These are phyloP conservation scores for Sinhomidia bicolor DNA, from an alignment of 2,888 invertebrate species.

Conservation along the genomic window DNA sequence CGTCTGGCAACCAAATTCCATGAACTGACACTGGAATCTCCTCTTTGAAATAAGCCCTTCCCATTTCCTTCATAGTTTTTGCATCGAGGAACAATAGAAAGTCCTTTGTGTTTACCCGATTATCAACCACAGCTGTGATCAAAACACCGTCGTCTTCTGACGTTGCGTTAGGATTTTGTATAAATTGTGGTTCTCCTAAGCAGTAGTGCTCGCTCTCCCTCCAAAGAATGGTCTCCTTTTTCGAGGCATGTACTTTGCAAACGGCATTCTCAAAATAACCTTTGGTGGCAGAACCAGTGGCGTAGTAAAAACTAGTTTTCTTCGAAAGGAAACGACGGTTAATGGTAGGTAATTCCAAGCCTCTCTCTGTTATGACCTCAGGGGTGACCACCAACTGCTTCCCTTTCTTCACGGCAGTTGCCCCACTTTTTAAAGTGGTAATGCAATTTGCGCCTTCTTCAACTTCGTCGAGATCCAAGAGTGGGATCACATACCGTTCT, in stretches of 20 bases:
- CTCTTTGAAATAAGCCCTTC: slow-evolving; percentile 81
- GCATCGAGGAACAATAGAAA: slow-evolving; percentile 82
- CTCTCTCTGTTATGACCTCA: slow-evolving; percentile 80
- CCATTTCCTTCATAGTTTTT: slow-evolving; percentile 81
- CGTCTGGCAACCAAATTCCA: slow-evolving; percentile 78
- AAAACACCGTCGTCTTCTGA: slow-evolving; percentile 83
- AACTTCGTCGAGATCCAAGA: slow-evolving; percentile 80
- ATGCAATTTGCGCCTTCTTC: slow-evolving; percentile 81
- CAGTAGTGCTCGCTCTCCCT: slow-evolving; percentile 78
- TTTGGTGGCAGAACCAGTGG: slow-evolving; percentile 81
- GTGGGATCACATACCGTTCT: slow-evolving; percentile 82
- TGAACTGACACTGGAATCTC: slow-evolving; percentile 80
- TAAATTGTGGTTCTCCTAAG: slow-evolving; percentile 83
- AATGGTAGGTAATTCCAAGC: slow-evolving; percentile 83
- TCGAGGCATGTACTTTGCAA: slow-evolving; percentile 76
- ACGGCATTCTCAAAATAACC: slow-evolving; percentile 81
- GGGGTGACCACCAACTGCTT: slow-evolving; percentile 79
- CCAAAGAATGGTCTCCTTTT: slow-evolving; percentile 74
- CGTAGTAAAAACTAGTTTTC: slow-evolving; percentile 83
- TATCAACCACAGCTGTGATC: slow-evolving; percentile 81
- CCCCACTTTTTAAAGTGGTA: slow-evolving; percentile 81
- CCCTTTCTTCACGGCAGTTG: slow-evolving; percentile 81
- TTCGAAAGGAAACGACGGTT: slow-evolving; percentile 81
- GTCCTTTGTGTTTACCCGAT: slow-evolving; percentile 76
- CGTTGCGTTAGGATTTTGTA: slow-evolving; percentile 82